Conservation (phyloP, 2,888 invertebrate genomes). For the Oxytorus armatus region DNA sequence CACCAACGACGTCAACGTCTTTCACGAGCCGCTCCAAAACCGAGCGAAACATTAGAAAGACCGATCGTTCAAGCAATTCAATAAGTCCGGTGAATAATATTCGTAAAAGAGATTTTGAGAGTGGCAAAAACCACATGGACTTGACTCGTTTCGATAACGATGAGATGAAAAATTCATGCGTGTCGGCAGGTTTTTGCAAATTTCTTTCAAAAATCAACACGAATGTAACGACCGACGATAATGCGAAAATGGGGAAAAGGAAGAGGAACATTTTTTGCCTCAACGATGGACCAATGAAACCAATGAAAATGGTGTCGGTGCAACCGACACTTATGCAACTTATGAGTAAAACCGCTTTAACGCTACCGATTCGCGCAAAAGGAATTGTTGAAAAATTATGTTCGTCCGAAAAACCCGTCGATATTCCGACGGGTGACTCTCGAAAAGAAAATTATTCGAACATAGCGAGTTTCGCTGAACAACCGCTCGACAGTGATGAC, state of each 20-base stretch:
- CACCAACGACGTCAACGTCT: background rate
- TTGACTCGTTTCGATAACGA: constrained; percentile 47
- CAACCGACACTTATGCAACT: constrained; percentile 53
- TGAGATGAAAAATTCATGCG: constrained; percentile 39
- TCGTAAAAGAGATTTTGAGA: constrained; percentile 34
- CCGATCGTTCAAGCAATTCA: background rate
- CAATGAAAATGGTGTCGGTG: constrained; percentile 1
- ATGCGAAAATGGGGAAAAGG: no score
- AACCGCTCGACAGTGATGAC: constrained; percentile 67
- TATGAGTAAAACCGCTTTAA: constrained; percentile 56
- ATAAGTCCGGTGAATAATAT: background rate
- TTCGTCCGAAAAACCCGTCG: background rate
- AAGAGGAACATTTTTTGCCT: background rate
- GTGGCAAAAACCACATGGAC: constrained; percentile 30
- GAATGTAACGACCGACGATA: background rate
- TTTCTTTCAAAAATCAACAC: background rate
- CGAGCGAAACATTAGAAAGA: no score
- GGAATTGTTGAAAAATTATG: background rate
- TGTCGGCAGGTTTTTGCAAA: constrained; percentile 13
- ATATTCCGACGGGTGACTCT: background rate
- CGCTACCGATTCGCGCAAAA: constrained; percentile 15
- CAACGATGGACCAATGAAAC: background rate
- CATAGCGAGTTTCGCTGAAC: constrained; percentile 54
- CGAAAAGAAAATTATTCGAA: background rate
- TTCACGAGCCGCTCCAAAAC: no score